Evolutionary conservation across 2,888 invertebrate species (phyloP).

Genomic region (Ischnus inquisitorius): DNA sequence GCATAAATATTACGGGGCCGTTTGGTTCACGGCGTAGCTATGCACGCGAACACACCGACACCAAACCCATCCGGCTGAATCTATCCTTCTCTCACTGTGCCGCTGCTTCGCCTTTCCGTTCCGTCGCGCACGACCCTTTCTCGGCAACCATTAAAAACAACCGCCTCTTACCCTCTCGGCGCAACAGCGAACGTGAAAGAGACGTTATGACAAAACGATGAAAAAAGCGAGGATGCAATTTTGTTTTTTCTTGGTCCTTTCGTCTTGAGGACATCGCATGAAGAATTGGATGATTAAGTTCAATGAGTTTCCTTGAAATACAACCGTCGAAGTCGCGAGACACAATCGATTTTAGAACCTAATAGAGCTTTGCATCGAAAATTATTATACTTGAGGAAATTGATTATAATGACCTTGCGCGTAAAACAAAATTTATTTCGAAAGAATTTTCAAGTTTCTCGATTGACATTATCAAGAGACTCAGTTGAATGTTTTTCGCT

Average conservation of each 20-base stretch:
- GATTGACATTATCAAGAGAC: no score
- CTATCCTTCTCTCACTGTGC: slow-evolving; percentile 52
- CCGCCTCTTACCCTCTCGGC: neutral
- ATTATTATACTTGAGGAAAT: neutral
- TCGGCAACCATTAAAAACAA: slow-evolving; percentile 36
- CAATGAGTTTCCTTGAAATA: neutral
- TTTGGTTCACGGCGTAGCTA: slow-evolving; percentile 72
- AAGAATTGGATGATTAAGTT: neutral
- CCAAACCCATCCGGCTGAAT: slow-evolving; percentile 8
- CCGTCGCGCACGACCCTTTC: slow-evolving; percentile 30
- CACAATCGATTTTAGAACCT: neutral
- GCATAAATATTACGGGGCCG: slow-evolving; percentile 79
- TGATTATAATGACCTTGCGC: neutral
- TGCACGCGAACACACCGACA: slow-evolving; percentile 14
- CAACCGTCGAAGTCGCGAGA: neutral
- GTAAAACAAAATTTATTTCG: neutral
- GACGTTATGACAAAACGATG: neutral
- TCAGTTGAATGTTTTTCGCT: no score
- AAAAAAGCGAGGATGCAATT: neutral
- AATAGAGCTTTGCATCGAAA: no score
- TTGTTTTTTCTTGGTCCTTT: neutral
- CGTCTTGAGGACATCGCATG: neutral
- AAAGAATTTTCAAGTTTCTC: neutral
- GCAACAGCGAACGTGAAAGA: slow-evolving; percentile 4
- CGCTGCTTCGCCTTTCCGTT: slow-evolving; percentile 53